Percentiles rank a stretch among this genome's conserved stretches.
Evolutionary conservation across 1,140 invertebrate species (phyloP).

Genomic region (Polypedilum vanderplanki): DNA sequence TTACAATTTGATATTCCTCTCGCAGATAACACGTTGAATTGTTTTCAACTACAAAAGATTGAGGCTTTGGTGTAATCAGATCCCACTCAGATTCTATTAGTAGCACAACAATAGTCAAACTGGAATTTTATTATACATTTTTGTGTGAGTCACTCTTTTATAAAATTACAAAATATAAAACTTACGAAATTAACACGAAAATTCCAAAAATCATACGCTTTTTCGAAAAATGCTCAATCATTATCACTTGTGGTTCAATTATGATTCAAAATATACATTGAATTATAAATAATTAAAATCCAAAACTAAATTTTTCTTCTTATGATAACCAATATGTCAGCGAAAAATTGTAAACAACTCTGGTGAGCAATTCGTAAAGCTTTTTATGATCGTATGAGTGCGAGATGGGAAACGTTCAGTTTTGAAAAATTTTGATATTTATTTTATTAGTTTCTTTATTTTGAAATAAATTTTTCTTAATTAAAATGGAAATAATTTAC

Average conservation of each 20-base stretch:
- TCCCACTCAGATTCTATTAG: slow-evolving; percentile 71
- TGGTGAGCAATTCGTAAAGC: too few species aligned
- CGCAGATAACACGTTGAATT: slow-evolving; percentile 65
- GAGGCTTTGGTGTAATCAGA: slow-evolving; percentile 48
- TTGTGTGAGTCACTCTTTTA: background rate
- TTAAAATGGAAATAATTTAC: background rate
- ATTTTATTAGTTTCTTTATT: background rate
- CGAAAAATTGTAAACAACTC: too few species aligned
- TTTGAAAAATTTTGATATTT: background rate
- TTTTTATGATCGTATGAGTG: too few species aligned
- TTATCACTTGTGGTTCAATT: slow-evolving; percentile 35
- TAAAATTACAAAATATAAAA: slow-evolving; percentile 33
- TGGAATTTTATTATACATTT: slow-evolving; percentile 41
- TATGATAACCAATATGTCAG: too few species aligned
- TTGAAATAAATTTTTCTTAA: background rate
- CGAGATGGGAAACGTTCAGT: background rate
- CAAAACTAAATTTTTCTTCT: too few species aligned
- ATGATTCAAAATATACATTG: too few species aligned
- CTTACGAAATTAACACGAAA: slow-evolving; percentile 53
- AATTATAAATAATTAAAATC: too few species aligned
- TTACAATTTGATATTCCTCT: slow-evolving; percentile 60
- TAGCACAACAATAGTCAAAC: slow-evolving; percentile 67
- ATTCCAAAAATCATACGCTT: slow-evolving; percentile 60
- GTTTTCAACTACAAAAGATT: slow-evolving; percentile 60
- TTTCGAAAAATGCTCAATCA: slow-evolving; percentile 62